These are phyloP conservation scores for Sphaeramia orbicularis DNA, from an alignment of 2,797 vertebrate genomes.

Conservation along the genomic window DNA sequence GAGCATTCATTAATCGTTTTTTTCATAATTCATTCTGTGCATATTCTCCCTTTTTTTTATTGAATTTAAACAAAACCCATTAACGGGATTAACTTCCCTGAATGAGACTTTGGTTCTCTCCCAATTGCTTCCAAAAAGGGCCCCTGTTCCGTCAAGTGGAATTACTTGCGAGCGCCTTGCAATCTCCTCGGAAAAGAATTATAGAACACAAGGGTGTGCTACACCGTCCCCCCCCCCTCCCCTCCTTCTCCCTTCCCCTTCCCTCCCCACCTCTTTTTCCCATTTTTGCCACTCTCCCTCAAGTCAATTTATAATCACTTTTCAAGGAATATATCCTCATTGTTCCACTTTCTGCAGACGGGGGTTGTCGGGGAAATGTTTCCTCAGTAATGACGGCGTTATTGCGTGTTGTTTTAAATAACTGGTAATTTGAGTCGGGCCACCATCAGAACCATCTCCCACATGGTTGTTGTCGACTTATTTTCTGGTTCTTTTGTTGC, in stretches of 20 bases:
- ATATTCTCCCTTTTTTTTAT: slow-evolving; percentile 80
- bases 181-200: slow-evolving; percentile 80
- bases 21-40: slow-evolving; percentile 81
- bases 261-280: too few species aligned
- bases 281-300: slow-evolving; percentile 62
- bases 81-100: slow-evolving; percentile 85
- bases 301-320: too few species aligned
- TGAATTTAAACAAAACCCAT: slow-evolving; percentile 88
- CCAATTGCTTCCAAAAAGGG: slow-evolving; percentile 79
- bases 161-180: slow-evolving; percentile 74
- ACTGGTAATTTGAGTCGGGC: slow-evolving; percentile 67
- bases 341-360: slow-evolving; percentile 44
- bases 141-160: slow-evolving; percentile 81
- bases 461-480: slow-evolving; percentile 70
- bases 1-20: slow-evolving; percentile 83
- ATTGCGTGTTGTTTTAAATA: slow-evolving; percentile 71
- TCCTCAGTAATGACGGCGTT: slow-evolving; percentile 53
- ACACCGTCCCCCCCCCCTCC: slow-evolving; percentile 51
- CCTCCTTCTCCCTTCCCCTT: too few species aligned
- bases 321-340: slow-evolving; percentile 66
- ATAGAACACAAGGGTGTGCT: slow-evolving; percentile 74
- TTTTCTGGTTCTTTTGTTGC: slow-evolving; percentile 77
- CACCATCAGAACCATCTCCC: slow-evolving; percentile 66
- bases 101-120: slow-evolving; percentile 83
- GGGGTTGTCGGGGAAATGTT: too few species aligned